These are phyloP conservation scores for Genyomyrus donnyi DNA, from an alignment of 2,113 vertebrate species.

Conservation along the genomic window DNA sequence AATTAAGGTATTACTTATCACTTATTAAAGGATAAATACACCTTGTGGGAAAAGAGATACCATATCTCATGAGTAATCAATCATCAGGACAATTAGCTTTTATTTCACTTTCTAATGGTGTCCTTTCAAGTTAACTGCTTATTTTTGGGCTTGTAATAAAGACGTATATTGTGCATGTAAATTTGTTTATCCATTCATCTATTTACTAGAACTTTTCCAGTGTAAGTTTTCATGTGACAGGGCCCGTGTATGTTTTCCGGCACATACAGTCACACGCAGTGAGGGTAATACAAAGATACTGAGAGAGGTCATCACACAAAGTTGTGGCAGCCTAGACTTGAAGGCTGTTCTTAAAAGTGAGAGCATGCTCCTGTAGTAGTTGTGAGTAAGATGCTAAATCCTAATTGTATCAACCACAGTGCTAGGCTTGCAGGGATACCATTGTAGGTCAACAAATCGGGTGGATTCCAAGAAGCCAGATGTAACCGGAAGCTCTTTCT, in stretches of 20 bases:
- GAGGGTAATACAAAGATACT: background rate
- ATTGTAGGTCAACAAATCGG: background rate
- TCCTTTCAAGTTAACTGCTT: background rate
- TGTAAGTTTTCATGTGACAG: background rate
- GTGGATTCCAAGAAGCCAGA: background rate
- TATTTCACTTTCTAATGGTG: background rate
- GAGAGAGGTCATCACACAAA: background rate
- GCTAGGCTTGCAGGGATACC: background rate
- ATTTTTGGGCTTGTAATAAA: background rate
- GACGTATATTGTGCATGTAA: background rate
- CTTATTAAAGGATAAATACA: background rate
- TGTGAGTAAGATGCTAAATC: background rate
- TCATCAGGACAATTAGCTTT: background rate
- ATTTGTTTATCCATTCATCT: background rate
- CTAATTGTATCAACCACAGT: background rate
- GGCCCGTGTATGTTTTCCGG: background rate
- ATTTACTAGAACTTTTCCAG: background rate
- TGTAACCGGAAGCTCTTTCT: background rate
- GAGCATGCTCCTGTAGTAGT: background rate
- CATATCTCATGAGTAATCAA: background rate
- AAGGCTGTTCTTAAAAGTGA: background rate
- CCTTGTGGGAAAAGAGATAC: background rate
- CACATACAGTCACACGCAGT: background rate
- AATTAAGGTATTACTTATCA: conserved; percentile 4
- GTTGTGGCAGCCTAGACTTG: background rate